Evolutionary conservation across 2,888 invertebrate species (phyloP).

Genomic region (Nezara viridula): DNA sequence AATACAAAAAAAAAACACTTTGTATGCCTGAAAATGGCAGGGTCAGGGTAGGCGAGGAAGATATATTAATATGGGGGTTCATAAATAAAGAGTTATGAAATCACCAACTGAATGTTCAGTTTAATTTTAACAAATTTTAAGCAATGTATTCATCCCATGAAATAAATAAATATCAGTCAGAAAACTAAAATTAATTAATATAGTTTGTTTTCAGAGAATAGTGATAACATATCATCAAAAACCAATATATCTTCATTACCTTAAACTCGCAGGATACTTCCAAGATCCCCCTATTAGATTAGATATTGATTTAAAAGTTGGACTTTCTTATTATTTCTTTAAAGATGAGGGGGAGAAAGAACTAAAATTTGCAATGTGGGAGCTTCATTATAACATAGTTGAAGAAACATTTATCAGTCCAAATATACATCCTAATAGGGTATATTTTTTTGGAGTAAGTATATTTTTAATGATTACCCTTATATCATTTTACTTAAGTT

Average conservation of each 20-base stretch:
- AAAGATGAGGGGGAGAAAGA: constrained; percentile 35
- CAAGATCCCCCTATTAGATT: constrained; percentile 8
- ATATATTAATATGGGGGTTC: no score
- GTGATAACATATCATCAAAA: constrained; percentile 7
- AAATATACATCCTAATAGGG: constrained; percentile 8
- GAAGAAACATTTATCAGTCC: constrained; percentile 25
- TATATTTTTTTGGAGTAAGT: constrained; percentile 41
- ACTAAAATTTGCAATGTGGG: constrained; percentile 10
- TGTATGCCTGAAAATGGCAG: no score
- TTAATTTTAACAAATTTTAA: no score
- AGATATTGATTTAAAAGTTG: constrained; percentile 38
- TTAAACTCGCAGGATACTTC: not conserved
- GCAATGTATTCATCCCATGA: no score
- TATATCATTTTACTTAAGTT: not conserved
- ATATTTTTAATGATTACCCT: not conserved
- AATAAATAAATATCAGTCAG: no score
- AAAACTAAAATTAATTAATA: not conserved
- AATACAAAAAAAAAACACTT: no score
- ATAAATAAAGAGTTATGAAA: no score
- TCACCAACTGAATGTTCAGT: no score
- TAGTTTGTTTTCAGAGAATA: constrained; percentile 27
- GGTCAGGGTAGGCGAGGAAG: no score
- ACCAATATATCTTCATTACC: not conserved
- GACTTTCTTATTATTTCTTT: constrained; percentile 26
- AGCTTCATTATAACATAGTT: constrained; percentile 16